phyloP scores from a whole-genome alignment of 1,140 invertebrate genomes.

The Drosophila tsacasi region DNA sequence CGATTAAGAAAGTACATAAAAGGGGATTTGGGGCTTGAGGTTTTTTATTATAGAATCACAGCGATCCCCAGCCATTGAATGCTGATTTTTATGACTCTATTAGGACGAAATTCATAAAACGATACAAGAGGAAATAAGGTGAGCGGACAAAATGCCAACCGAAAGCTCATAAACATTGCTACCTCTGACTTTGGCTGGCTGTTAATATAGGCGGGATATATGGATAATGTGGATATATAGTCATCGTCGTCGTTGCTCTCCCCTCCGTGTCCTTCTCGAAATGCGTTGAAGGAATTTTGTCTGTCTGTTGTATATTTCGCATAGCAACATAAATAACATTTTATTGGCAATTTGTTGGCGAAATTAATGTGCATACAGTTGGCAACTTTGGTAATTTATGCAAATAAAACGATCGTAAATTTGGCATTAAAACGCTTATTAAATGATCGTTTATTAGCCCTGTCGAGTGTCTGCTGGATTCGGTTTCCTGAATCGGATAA shows the following conservation, averaged over 20 bases:
- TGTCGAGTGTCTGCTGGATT: slow-evolving; percentile 1
- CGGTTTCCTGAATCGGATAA: slow-evolving; percentile 47
- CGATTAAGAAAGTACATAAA: background rate
- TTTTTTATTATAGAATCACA: slow-evolving; percentile 10
- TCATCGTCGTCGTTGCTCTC: slow-evolving; percentile 34
- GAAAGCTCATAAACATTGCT: slow-evolving; percentile 64
- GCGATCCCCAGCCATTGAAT: slow-evolving; percentile 6
- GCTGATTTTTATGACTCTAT: slow-evolving; percentile 69
- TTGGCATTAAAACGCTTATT: slow-evolving; percentile 85
- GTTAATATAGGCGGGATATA: slow-evolving; percentile 16
- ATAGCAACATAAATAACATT: slow-evolving; percentile 81
- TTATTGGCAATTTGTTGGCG: slow-evolving; percentile 81
- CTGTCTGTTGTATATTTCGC: slow-evolving; percentile 28
- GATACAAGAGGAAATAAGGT: slow-evolving; percentile 15
- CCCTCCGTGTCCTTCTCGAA: slow-evolving; percentile 17
- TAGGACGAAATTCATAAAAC: slow-evolving; percentile 47
- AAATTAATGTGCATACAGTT: slow-evolving; percentile 82
- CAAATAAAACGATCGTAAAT: slow-evolving; percentile 85
- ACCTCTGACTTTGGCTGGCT: slow-evolving; percentile 49
- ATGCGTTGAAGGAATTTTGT: slow-evolving; percentile 57
- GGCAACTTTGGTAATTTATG: slow-evolving; percentile 84
- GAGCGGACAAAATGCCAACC: slow-evolving; percentile 50
- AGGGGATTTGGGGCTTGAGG: background rate
- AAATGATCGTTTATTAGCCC: slow-evolving; percentile 81
- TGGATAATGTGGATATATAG: slow-evolving; percentile 44